Evolutionary conservation across 2,113 vertebrate species (phyloP).

Genomic region (Chrysemys picta): DNA sequence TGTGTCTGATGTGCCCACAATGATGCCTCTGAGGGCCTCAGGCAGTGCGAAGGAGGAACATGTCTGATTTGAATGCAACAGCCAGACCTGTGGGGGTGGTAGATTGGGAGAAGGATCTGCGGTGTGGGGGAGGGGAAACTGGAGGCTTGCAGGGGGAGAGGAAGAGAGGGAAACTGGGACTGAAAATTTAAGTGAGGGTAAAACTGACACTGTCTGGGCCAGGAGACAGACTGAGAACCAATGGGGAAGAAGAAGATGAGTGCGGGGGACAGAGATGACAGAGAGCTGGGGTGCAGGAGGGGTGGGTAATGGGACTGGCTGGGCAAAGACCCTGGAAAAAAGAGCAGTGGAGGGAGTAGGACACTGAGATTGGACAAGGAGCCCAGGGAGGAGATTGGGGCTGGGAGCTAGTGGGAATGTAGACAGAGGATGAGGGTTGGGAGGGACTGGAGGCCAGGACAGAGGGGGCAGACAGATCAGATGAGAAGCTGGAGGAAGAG

Average conservation of each 20-base stretch:
- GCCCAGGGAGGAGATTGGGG: too few species aligned
- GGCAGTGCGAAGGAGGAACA: background rate
- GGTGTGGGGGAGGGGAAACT: background rate
- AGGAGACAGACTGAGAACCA: too few species aligned
- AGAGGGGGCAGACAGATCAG: background rate
- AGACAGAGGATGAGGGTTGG: background rate
- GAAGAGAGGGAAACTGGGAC: too few species aligned
- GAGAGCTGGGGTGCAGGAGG: too few species aligned
- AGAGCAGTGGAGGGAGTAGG: background rate
- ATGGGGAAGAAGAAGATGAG: too few species aligned
- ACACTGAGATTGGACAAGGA: too few species aligned
- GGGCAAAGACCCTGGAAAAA: background rate
- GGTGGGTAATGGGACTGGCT: background rate
- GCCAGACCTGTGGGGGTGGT: too few species aligned
- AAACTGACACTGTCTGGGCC: too few species aligned
- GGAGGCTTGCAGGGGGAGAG: accelerated
- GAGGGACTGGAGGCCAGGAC: background rate
- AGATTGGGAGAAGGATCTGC: background rate
- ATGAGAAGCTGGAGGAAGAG: background rate
- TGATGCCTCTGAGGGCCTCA: accelerated
- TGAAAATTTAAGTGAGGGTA: too few species aligned
- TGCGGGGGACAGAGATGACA: too few species aligned
- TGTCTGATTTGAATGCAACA: background rate
- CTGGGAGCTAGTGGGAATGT: background rate
- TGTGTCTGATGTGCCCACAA: background rate